Base-by-base conservation (phyloP, 2,797 vertebrate species). In the Anableps anableps region DNA sequence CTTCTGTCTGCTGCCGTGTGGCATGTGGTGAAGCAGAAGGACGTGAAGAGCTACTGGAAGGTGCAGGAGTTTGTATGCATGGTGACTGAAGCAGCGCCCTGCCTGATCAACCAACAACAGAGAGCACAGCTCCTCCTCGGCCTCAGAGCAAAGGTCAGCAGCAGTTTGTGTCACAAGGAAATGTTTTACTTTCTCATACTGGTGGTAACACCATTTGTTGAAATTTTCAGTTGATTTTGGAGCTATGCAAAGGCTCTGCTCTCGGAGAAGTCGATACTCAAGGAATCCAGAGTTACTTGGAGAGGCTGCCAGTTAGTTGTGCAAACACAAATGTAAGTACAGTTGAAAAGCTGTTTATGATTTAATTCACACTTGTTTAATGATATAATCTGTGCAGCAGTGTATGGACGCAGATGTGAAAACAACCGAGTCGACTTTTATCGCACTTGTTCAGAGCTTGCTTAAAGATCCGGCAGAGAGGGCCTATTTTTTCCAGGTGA, bases 1-100 rank as follows among this genome's bases (percentile, higher is more conserved):
- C 90, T 97, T 1, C 92, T 93, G 11, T 96, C 95, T 0, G 97
- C 97, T 0, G 96, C 96, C 11, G 85, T 95, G 88, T 98, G 96
- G 97, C 94, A 93, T 47, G 94, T 96, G 29, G 88, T 95, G 0
- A 94, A 95, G 45, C 83, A 88, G 43, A 96, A 94, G 75, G 89
- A 92, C 36, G 93, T 96, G 70, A 88, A 88, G 72, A 94, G 94
- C 0, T 97, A 96, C 11, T 95, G 95, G 2, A 95, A 91, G 19
- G 91, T 97, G 0, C 88, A 97, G 84, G 94, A 96, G 78, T 96
- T 97, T 64, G 94, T 98, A 80, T 81, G 83, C 1, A 88, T 83
- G 64, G 93, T 97, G 66, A 96, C 94, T 0, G 89, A 93, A 34
- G 94, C 94, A 0, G 91, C 96, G 0, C 97, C 97, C 0, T 95